Base-by-base conservation (phyloP, 2,797 vertebrate genomes). In the Macropus fuliginosus region DNA sequence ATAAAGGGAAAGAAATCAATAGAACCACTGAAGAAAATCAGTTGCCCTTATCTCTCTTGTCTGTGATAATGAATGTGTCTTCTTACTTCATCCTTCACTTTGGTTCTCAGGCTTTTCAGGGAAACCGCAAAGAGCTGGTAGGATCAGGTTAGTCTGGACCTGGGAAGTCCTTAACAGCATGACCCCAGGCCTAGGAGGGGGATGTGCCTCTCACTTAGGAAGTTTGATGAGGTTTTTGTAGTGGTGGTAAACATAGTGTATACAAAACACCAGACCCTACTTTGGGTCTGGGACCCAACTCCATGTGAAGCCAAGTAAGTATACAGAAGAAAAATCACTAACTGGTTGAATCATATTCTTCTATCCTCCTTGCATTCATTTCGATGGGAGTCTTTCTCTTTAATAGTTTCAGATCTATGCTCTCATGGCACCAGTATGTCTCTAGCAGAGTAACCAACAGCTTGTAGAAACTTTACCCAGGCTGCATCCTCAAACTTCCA, bases 221-320 rank as follows among this genome's bases (percentile, higher is more conserved):
- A 95, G 87, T 55, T 52, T 90, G n/a, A 90, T 66, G 92, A 91
- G 59, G 55, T 97, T 98, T 98, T 97, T 96, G 97, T 96, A 96
- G 97, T 91, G 96, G 54, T 24, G 59, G 34, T 54, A 89, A 96
- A 59, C 97, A 97, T 0, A 14, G 98, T 98, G 98, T 87, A 95
- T 24, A 56, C 12, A 29, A 40, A 0, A 0, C 24, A 29, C 96
- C 59, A 92, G 31, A 92, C 0, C 97, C 54, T 89, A 94, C 94
- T 98, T 98, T 0, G 98, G 98, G 91, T 92, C 97, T 92, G 98
- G 98, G 50, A 98, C 98, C n/a, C 94, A 92, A 87, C 92, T 98
- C 92, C 90, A 0, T 2, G 93, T 98, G 93, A 94, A 97, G 52
- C 96, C 97, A 96, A 97, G 98, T 98, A 98, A 98, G 98, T 98